Percentiles rank a stretch among this genome's conserved stretches.
Conservation (phyloP, 2,888 invertebrate genomes). For the Rhaphigaster nebulosa region DNA sequence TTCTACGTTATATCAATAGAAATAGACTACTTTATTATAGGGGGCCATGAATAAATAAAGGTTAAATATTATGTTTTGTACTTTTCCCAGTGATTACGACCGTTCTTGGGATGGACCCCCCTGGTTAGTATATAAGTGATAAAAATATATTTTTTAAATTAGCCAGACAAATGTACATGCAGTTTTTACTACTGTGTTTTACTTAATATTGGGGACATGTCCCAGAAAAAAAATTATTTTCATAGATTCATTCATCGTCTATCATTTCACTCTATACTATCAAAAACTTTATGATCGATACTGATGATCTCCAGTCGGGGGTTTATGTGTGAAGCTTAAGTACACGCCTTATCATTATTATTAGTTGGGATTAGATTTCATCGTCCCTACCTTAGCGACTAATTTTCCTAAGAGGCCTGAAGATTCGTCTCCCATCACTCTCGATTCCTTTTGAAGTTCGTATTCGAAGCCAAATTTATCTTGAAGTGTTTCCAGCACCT, state of each 20-base stretch:
- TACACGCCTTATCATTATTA: not conserved
- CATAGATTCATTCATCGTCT: not conserved
- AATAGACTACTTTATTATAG: too few species aligned
- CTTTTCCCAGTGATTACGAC: too few species aligned
- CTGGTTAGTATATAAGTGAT: too few species aligned
- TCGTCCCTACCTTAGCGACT: conserved; percentile 72
- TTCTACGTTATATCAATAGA: too few species aligned
- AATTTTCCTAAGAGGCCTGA: conserved; percentile 78
- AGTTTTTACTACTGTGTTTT: too few species aligned
- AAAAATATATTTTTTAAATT: too few species aligned
- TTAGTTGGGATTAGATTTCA: not conserved
- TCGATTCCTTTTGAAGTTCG: conserved; percentile 71
- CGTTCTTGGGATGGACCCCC: too few species aligned
- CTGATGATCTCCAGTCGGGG: not conserved
- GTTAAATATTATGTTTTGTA: too few species aligned
- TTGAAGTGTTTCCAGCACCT: conserved; percentile 77
- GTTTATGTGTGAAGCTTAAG: not conserved
- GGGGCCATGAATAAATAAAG: too few species aligned
- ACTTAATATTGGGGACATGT: too few species aligned
- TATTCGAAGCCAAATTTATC: conserved; percentile 82
- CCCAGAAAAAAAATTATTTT: not conserved
- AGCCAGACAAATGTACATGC: too few species aligned
- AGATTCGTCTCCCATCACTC: conserved; percentile 72
- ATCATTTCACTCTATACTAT: not conserved
- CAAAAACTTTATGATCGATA: not conserved